Base-by-base conservation (phyloP, 2,888 invertebrate genomes). In the Neoaliturus tenellus region DNA sequence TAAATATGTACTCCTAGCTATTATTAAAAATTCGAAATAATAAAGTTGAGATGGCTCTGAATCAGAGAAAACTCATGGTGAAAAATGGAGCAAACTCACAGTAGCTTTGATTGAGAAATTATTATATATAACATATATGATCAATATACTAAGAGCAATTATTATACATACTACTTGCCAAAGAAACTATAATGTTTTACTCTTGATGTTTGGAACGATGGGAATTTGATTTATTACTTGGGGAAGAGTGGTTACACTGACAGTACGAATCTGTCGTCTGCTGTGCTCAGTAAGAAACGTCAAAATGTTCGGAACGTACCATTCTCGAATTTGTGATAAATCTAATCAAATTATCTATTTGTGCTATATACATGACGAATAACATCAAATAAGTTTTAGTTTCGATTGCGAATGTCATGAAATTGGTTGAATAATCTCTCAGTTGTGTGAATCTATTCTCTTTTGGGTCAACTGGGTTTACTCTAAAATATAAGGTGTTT, bases 191-290 rank as follows among this genome's bases (percentile, higher is more conserved):
- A n/a, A n/a, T n/a, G n/a, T n/a, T n/a, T n/a, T n/a, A n/a, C n/a
- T n/a, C n/a, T n/a, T n/a, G n/a, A n/a, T n/a, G n/a, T n/a, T n/a
- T n/a, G n/a, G n/a, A n/a, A n/a, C n/a, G n/a, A n/a, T n/a, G n/a
- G n/a, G n/a, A n/a, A n/a, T n/a, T n/a, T n/a, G n/a, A n/a, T n/a
- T 35, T 10, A 35, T 10, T 44, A 12, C 17, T 17, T 44, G 17
- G 44, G 44, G 44, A 44, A 14, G 44, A 8, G 2, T 44, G 44
- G 44, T 44, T 14, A 44, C 44, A 44, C 44, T 44, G 44, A 58
- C 20, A 71, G 71, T 71, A 67, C 67, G 31, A 67, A 33, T 71
- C 20, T 39, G 71, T 71, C 71, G 71, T 71, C 71, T 62, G 62
- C 55, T 39, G 8, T 51, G 51, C 62, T 62, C 62, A 62, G 62